phyloP scores from a whole-genome alignment of 2,888 invertebrate genomes.

The Aporophyla lueneburgensis region DNA sequence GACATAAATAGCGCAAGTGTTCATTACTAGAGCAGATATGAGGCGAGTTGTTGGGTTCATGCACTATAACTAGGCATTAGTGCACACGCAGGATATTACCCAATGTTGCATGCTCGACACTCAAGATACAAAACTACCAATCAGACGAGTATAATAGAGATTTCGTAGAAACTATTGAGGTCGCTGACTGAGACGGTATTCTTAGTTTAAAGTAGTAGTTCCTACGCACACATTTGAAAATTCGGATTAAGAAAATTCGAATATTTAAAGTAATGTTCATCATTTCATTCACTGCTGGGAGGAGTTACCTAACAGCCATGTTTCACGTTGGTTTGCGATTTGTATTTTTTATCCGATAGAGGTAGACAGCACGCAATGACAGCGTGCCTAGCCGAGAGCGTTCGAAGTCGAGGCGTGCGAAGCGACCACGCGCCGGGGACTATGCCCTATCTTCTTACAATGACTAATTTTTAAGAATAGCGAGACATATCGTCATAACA shows the following conservation, averaged over 20 bases:
- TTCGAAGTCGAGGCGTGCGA: constrained; percentile 59
- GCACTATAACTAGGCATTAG: constrained; percentile 70
- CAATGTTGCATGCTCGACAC: constrained; percentile 70
- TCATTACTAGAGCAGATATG: constrained; percentile 63
- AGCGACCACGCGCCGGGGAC: constrained; percentile 71
- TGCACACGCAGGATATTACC: constrained; percentile 74
- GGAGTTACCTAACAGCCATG: constrained; percentile 19
- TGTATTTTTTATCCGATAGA: constrained; percentile 45
- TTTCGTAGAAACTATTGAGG: constrained; percentile 57
- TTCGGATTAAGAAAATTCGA: background rate
- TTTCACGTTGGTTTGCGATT: constrained; percentile 50
- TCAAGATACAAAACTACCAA: constrained; percentile 61
- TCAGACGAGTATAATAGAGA: constrained; percentile 42
- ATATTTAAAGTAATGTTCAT: constrained; percentile 21
- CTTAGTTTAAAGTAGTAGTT: constrained; percentile 28
- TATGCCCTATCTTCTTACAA: constrained; percentile 74
- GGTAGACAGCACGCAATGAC: constrained; percentile 74
- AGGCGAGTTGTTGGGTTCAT: constrained; percentile 74
- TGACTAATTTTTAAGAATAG: constrained; percentile 77
- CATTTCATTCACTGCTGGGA: constrained; percentile 49
- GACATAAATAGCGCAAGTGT: constrained; percentile 56
- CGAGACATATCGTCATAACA: constrained; percentile 54
- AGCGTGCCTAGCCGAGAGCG: constrained; percentile 69
- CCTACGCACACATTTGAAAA: constrained; percentile 22
- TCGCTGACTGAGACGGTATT: constrained; percentile 58